Conservation (phyloP, 2,888 invertebrate genomes). For the Seira sanloemensis region DNA sequence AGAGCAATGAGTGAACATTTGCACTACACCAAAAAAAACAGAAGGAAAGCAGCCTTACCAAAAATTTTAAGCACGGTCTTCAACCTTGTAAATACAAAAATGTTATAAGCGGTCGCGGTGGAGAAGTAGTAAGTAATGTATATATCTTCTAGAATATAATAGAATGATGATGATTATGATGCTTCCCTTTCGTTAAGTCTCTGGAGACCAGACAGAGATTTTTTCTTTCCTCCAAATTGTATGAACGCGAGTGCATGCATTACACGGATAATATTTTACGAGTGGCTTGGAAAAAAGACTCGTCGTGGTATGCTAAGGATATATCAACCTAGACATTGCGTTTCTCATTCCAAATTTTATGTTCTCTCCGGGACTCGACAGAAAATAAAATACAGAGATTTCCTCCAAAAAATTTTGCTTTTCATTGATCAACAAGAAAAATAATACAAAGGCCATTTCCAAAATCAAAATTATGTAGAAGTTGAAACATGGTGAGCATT, state of each 20-base stretch:
- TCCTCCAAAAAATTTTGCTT: background rate
- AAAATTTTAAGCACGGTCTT: background rate
- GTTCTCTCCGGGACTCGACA: no score
- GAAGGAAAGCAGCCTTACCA: background rate
- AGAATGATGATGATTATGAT: background rate
- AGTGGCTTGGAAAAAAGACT: background rate
- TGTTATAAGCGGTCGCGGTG: background rate
- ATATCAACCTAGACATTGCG: no score
- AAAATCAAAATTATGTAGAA: no score
- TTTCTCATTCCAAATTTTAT: no score
- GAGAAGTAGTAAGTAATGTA: no score
- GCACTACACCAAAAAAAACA: background rate
- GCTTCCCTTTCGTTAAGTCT: background rate
- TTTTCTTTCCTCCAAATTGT: background rate
- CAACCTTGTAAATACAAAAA: background rate
- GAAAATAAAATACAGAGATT: background rate
- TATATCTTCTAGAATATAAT: no score
- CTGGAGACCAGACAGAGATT: background rate
- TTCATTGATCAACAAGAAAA: background rate
- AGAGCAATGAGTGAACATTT: conserved; percentile 12
- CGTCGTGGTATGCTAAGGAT: no score
- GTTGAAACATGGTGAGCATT: no score
- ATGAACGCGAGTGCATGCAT: background rate
- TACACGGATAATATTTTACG: background rate
- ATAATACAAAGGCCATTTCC: no score